Percentiles rank a stretch among this genome's conserved stretches.
phyloP scores from a whole-genome alignment of 2,113 vertebrate genomes.

The Calidris pugnax region DNA sequence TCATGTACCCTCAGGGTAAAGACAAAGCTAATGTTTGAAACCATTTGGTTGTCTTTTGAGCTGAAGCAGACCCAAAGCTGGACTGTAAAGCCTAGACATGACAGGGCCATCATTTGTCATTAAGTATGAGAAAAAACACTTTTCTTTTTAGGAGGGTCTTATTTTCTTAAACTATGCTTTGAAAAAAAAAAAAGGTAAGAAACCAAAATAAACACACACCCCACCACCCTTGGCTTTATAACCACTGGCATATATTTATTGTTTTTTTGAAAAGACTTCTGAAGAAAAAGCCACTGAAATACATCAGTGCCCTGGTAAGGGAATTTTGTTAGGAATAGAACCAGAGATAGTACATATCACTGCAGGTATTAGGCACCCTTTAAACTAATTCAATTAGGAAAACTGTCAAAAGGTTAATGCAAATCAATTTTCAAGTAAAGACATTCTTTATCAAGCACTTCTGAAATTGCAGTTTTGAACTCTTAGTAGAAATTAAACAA shows the following conservation, averaged over 20 bases:
- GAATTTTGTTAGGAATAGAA: constrained; percentile 1
- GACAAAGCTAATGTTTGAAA: neutral
- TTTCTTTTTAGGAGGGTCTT: constrained; percentile 16
- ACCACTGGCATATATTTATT: neutral
- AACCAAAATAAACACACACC: neutral
- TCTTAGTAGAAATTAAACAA: constrained; percentile 43
- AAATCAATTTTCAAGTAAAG: constrained; percentile 31
- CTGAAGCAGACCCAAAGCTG: neutral
- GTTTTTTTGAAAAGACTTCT: constrained; percentile 23
- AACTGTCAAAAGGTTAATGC: constrained; percentile 28
- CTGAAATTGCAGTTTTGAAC: constrained; percentile 49
- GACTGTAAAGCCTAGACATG: neutral
- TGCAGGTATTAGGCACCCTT: neutral
- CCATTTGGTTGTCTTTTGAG: neutral
- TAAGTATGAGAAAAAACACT: constrained; percentile 1
- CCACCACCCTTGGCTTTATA: neutral
- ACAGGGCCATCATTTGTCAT: neutral
- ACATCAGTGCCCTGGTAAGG: neutral
- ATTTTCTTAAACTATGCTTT: neutral
- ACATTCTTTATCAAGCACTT: constrained; percentile 44
- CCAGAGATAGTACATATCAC: neutral
- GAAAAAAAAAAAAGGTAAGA: neutral
- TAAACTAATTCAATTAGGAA: neutral
- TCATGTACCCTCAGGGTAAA: neutral
- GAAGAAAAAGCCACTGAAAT: neutral